phyloP scores from a whole-genome alignment of 2,888 invertebrate genomes.

The Vanessa cardui region DNA sequence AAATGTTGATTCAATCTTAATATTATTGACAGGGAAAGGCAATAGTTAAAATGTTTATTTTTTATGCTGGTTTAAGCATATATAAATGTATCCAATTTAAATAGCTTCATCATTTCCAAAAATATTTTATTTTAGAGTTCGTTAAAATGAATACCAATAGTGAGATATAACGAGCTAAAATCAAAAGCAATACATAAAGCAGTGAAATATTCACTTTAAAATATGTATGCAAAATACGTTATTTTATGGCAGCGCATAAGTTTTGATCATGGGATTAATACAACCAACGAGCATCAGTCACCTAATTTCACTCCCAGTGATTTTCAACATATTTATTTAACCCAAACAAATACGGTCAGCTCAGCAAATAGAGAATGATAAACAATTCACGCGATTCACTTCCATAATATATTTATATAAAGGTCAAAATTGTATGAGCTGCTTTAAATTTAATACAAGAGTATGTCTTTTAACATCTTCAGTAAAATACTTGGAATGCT shows the following conservation, averaged over 20 bases:
- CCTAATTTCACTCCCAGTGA: conserved; percentile 9
- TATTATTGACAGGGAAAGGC: too few species aligned
- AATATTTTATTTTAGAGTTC: too few species aligned
- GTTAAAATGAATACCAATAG: too few species aligned
- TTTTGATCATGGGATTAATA: conserved; percentile 2
- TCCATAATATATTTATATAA: not conserved
- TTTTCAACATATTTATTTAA: conserved; percentile 11
- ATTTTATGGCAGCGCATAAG: not conserved
- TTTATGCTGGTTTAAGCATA: too few species aligned
- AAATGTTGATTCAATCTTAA: not conserved
- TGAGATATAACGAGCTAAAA: too few species aligned
- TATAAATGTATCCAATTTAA: too few species aligned
- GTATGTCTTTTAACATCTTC: conserved; percentile 10
- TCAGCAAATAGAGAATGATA: not conserved
- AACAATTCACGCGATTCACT: not conserved
- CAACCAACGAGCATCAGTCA: not conserved
- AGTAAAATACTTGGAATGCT: conserved; percentile 12
- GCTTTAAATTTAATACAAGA: conserved; percentile 4
- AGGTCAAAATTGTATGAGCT: conserved; percentile 6
- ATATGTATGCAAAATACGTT: conserved; percentile 6
- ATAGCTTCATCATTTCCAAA: too few species aligned
- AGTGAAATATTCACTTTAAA: not conserved
- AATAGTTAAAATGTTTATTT: too few species aligned
- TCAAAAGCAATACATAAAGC: not conserved
- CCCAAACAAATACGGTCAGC: conserved; percentile 7